Base-by-base conservation (phyloP, 2,113 vertebrate species). In the Clarias magur region DNA sequence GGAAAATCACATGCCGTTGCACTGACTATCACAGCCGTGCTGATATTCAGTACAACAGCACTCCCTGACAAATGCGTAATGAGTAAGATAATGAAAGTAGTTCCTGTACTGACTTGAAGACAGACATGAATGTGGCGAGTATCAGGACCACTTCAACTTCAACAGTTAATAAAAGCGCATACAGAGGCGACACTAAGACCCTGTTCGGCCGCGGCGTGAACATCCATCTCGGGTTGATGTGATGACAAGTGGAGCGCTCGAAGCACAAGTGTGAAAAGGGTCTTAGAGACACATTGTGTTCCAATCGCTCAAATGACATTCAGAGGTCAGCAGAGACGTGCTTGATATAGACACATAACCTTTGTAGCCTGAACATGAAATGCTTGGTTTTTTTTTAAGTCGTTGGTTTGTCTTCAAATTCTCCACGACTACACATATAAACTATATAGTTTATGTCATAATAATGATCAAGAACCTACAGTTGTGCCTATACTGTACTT, bases 151-250 rank as follows among this genome's bases (percentile, higher is more conserved):
- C 56, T 59, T 59, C 54, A 59, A 12, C 56, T 59, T 59, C 54
- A 59, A 11, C 27, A 4, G 16, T 34, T 80, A 80, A 56, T 56
- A 56, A 27, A 34, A 59, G 19, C 15, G 72, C 9, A 16, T 57
- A 30, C 54, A 79, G 78, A 60, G 27, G 78, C 1, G 78, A 80
- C 56, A 59, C 54, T 34, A 4, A 80, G 54, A 59, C 78, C 54
- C 78, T 30, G 78, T 21, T 80, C 78, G 59, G 78, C 27, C 59
- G 78, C 12, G 78, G n/a, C 59, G 17, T 80, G 34, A 80, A 56
- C 56, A 59, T 59, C 48, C 78, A 59, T 80, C 56, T 21, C 17
- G n/a, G 56, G 4, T 10, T 59, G 54, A 60, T 4, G 78, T 59
- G 78, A 80, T 80, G 78, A 80, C 78, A 80, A 30, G 78, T 59